phyloP scores from a whole-genome alignment of 30 jellyfish, hydroid and myxozoan genomes.

The Sanderia malayensis region DNA sequence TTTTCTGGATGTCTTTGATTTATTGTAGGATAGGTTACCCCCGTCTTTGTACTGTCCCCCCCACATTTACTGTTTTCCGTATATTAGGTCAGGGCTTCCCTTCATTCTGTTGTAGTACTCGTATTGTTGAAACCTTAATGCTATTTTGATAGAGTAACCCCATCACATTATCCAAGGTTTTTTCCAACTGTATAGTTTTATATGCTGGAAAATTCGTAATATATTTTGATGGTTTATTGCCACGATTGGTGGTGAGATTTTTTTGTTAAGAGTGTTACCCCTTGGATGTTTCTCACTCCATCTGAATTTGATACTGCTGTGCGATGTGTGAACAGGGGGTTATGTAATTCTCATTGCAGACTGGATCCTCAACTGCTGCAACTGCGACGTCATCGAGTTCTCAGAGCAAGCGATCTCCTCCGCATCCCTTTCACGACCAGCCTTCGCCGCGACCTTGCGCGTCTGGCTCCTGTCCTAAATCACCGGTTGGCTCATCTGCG shows the following conservation, averaged over 20 bases:
- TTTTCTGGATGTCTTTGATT: too few species aligned
- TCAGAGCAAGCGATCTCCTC: conserved; percentile 77
- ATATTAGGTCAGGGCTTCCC: too few species aligned
- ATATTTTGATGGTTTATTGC: not conserved
- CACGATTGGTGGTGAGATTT: too few species aligned
- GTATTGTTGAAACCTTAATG: too few species aligned
- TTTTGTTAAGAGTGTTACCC: too few species aligned
- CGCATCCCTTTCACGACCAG: conserved; percentile 67
- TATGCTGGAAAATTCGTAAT: not conserved
- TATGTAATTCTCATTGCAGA: conserved; percentile 13
- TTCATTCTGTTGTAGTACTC: too few species aligned
- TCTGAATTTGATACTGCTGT: not conserved
- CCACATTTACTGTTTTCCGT: too few species aligned
- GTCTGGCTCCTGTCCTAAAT: conserved; percentile 48
- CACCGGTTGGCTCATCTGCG: too few species aligned
- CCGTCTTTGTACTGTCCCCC: too few species aligned
- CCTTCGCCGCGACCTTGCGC: conserved; percentile 69
- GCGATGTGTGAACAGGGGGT: not conserved
- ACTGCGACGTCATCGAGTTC: conserved; percentile 79
- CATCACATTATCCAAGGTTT: not conserved
- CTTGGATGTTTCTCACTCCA: too few species aligned
- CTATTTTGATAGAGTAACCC: too few species aligned
- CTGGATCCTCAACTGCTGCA: conserved; percentile 76
- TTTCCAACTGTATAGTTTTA: not conserved
- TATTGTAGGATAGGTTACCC: too few species aligned